Evolutionary conservation across 2,113 vertebrate species (phyloP).

Genomic region (Lophura nycthemera): DNA sequence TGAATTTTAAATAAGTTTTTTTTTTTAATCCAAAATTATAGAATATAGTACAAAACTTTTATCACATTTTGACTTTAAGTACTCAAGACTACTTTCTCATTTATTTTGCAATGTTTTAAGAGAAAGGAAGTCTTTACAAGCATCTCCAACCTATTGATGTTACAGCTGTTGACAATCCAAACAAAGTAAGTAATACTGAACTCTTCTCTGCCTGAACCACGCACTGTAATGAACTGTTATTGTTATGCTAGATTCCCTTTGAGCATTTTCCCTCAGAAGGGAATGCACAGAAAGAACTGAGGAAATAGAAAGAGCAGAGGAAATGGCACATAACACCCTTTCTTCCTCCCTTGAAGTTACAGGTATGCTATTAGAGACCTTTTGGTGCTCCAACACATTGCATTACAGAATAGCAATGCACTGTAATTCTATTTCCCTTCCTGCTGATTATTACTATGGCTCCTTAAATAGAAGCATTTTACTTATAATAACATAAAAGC

Average conservation of each 20-base stretch:
- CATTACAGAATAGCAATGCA: background rate
- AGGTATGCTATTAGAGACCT: background rate
- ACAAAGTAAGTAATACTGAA: background rate
- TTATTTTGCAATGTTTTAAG: background rate
- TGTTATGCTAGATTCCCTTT: background rate
- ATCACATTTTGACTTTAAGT: background rate
- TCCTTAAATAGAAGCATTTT: background rate
- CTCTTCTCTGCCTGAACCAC: background rate
- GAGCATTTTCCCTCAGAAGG: background rate
- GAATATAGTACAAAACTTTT: background rate
- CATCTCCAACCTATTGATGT: background rate
- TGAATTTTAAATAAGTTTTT: background rate
- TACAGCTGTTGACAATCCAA: background rate
- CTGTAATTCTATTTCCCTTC: background rate
- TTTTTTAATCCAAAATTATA: background rate
- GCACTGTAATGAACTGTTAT: background rate
- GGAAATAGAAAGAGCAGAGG: background rate
- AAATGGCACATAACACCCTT: background rate
- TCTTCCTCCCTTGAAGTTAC: background rate
- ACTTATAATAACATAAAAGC: background rate
- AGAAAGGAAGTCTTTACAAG: background rate
- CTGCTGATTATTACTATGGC: background rate
- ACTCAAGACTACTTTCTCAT: background rate
- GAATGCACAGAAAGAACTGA: background rate
- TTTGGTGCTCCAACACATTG: background rate